Evolutionary conservation across 2,113 vertebrate genomes (phyloP).

Genomic region (Neodontobutis hainanensis): DNA sequence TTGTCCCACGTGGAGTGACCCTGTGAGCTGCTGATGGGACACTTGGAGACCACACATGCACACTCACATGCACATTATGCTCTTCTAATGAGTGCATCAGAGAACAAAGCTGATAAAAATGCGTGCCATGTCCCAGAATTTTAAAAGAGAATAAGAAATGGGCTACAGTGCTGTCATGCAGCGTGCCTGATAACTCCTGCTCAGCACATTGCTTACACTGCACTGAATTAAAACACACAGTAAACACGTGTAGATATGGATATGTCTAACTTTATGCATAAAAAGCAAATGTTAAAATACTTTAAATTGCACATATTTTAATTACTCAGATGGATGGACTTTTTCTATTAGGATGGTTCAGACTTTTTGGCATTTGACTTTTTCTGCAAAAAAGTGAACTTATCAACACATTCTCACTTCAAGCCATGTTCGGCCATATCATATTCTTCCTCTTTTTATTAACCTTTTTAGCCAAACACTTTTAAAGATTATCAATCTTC

Average conservation of each 20-base stretch:
- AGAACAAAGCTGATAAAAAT: constrained; percentile 77
- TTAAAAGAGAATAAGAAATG: constrained; percentile 76
- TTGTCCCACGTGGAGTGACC: background rate
- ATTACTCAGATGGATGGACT: no score
- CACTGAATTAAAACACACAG: constrained; percentile 5
- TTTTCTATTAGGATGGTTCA: no score
- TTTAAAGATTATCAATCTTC: no score
- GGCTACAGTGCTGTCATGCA: constrained; percentile 50
- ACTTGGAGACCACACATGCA: constrained; percentile 36
- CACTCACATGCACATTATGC: constrained; percentile 20
- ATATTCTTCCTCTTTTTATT: no score
- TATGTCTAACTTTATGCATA: background rate
- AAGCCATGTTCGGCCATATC: no score
- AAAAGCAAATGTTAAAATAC: no score
- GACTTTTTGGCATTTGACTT: no score
- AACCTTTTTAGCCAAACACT: no score
- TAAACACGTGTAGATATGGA: background rate
- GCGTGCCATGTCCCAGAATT: constrained; percentile 57
- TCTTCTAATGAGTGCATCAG: constrained; percentile 70
- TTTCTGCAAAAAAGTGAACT: no score
- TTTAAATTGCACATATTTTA: no score
- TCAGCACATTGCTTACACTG: constrained; percentile 33
- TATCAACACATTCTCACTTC: no score
- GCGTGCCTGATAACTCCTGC: constrained; percentile 61
- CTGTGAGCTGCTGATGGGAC: background rate